Percentiles rank a stretch among this genome's conserved stretches.
Conservation (phyloP, 2,888 invertebrate species). For the Polylopha cassiicola region DNA sequence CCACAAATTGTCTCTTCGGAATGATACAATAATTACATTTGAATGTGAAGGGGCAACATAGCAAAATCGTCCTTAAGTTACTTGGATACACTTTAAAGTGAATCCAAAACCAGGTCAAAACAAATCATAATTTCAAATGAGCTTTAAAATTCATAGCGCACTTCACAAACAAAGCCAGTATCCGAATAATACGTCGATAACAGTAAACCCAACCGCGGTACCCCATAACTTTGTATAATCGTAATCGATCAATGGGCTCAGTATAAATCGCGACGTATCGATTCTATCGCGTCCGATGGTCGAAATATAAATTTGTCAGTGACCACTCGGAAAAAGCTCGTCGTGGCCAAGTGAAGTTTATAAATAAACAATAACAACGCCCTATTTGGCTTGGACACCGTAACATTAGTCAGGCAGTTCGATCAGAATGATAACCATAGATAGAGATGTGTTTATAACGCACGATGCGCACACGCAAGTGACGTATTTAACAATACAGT, state of each 20-base stretch:
- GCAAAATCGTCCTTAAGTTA: too few species aligned
- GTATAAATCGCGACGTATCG: slow-evolving; percentile 69
- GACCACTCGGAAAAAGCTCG: slow-evolving; percentile 60
- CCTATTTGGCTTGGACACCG: slow-evolving; percentile 57
- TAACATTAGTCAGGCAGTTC: slow-evolving; percentile 60
- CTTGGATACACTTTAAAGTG: too few species aligned
- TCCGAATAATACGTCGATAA: slow-evolving; percentile 46
- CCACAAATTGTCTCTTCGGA: slow-evolving; percentile 50
- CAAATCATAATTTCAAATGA: too few species aligned
- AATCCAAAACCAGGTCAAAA: too few species aligned
- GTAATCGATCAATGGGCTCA: slow-evolving; percentile 67
- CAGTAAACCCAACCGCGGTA: slow-evolving; percentile 37
- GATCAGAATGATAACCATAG: slow-evolving; percentile 54
- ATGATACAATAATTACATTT: slow-evolving; percentile 36
- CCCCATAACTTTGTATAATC: slow-evolving; percentile 60
- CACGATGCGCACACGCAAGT: slow-evolving; percentile 25
- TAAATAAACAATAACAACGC: slow-evolving; percentile 72
- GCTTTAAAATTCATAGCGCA: too few species aligned
- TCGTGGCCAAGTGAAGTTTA: slow-evolving; percentile 53
- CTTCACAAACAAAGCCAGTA: slow-evolving; percentile 30
- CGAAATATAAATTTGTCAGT: slow-evolving; percentile 75
- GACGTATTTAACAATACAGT: neutral
- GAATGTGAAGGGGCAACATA: too few species aligned
- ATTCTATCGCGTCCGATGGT: slow-evolving; percentile 71
- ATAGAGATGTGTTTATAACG: slow-evolving; percentile 38